Base-by-base conservation (phyloP, 2,113 vertebrate species). In the Sus scrofa region DNA sequence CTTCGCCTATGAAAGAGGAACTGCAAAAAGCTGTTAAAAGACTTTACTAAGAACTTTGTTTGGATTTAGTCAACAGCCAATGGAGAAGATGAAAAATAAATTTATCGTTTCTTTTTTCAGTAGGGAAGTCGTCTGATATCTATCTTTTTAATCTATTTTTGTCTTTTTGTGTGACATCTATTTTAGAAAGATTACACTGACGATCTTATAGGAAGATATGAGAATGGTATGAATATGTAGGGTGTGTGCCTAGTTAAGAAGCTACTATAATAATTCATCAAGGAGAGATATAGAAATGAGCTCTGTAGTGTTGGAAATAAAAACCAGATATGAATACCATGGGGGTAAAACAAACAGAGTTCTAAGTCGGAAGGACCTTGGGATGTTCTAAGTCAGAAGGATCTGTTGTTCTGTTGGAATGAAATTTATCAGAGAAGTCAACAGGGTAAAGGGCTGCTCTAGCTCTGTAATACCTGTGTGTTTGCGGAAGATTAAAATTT, bases 341-440 rank as follows among this genome's bases (percentile, higher is more conserved):
- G 54, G 7, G 19, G 6, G 22, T 84, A 65, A 8, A 90, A 82
- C 50, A n/a, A 32, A 70, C 44, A 56, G 62, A 71, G 84, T 90
- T 52, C 71, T 24, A 71, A 86, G 79, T 70, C 27, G 65, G 6
- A 78, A 70, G 58, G 34, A 16, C 0, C 16, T 58, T 20, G 37
- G 70, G 19, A 77, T 37, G 6, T 90, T 52, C 71, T 24, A 71
- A 86, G 79, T 70, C 27, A 71, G 6, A 78, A 70, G 58, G 34
- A 16, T 0, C 0, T 8, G 2, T 0, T 30, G 9, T 3, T 68
- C 26, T 6, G 34, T 4, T 11, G 24, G 12, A 26, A 68, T 4
- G 39, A 60, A 10, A 58, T 56, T 52, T 6, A 50, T 16, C 20
- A 89, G 26, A 86, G 30, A 90, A 11, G 9, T 50, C 34, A 89